Evolutionary conservation across 2,797 vertebrate genomes (phyloP), one percentile per base, ranked within the genome.

Genomic region (Fundulus diaphanus): DNA sequence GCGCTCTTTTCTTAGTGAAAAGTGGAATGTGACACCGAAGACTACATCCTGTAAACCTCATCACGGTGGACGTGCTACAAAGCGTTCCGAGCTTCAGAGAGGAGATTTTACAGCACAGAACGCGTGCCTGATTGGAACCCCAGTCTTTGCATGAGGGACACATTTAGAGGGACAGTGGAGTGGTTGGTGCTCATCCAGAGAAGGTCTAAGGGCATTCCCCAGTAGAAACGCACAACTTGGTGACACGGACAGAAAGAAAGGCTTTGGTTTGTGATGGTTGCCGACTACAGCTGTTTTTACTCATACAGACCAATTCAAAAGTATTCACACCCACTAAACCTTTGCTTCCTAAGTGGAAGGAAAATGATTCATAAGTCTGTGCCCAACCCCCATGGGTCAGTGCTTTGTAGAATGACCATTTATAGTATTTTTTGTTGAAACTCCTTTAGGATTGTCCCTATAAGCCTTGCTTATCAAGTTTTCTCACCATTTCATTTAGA

Each of bases 1-100:
- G 57, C 31, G 20, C 33, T 61, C n/a, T 22, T 61, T 35, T 57
- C 33, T 61, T 61, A 61, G 57, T 61, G 57, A 29, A 61, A 57
- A 57, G n/a, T 57, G 27, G 18, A 61, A 61, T 22, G 49, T 51
- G 49, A 51, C n/a, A n/a, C 49, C 24, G 57, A 61, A 61, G 7
- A 61, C 33, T 20, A 31, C 56, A 57, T 57, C 31, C 6, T 61
- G 57, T 33, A 33, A 33, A 33, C 16, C n/a, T 57, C 13, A 31
- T n/a, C n/a, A n/a, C 29, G 56, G 56, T 31, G 15, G 29, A 16
- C 31, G 29, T 7, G 16, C 15, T 12, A 57, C 29, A 57, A 57
- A 57, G 9, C 16, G 31, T 61, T 61, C 31, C 18, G 7, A 18
- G 20, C 33, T 61, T 35, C 22, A 33, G 33, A 35, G 13, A 33